Conservation (phyloP, 2,113 vertebrate species). For the Myotis brandtii region DNA sequence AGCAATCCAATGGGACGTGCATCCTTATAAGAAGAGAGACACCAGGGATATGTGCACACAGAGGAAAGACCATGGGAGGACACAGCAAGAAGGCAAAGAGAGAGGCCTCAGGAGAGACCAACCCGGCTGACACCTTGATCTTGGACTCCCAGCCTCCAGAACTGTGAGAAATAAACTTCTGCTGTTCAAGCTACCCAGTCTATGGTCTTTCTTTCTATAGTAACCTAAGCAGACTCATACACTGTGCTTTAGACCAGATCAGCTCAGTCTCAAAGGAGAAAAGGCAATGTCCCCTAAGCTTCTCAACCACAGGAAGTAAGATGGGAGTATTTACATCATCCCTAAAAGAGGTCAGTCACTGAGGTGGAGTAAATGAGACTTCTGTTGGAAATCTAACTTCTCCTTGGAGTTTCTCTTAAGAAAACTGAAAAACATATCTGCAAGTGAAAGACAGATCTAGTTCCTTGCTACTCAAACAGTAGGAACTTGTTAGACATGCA, state of each 20-base stretch:
- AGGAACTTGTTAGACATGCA: background rate
- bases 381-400: background rate
- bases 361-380: background rate
- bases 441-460: background rate
- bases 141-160: background rate
- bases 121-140: background rate
- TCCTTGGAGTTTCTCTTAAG: background rate
- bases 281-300: background rate
- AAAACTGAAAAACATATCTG: background rate
- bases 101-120: background rate
- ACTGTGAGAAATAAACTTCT: background rate
- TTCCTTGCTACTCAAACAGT: background rate
- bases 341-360: background rate
- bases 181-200: background rate
- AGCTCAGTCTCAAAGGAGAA: background rate
- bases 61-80: background rate
- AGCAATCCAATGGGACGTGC: background rate
- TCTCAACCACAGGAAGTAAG: background rate
- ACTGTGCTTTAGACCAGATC: background rate
- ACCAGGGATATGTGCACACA: background rate
- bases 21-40: background rate
- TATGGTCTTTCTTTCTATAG: background rate
- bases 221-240: background rate
- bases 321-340: background rate
- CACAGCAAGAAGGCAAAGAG: background rate